Evolutionary conservation across 2,113 vertebrate species (phyloP).

Genomic region (Trematocara variabile): DNA sequence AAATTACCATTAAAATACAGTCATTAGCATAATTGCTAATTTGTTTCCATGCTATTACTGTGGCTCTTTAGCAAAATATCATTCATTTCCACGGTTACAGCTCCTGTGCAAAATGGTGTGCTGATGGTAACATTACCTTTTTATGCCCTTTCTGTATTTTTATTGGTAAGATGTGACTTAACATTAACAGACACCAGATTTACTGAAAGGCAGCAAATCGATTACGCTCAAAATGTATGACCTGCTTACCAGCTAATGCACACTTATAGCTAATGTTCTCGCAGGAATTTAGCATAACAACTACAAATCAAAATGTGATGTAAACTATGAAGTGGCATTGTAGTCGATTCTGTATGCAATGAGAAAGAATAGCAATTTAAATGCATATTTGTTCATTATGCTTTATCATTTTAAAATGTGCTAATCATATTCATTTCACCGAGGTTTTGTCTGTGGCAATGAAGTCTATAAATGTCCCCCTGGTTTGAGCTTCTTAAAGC

Average conservation of each 20-base stretch:
- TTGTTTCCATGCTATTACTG: not conserved
- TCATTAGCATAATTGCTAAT: not conserved
- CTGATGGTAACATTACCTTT: not conserved
- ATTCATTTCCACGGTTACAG: not conserved
- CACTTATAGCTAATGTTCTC: not conserved
- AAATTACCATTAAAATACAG: not conserved
- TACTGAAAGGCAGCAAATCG: not conserved
- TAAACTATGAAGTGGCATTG: not conserved
- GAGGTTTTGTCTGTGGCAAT: not conserved
- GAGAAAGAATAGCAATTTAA: not conserved
- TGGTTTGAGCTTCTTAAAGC: constrained; percentile 1
- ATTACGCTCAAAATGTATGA: not conserved
- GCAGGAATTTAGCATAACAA: not conserved
- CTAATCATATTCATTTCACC: not conserved
- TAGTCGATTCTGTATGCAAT: not conserved
- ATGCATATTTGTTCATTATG: not conserved
- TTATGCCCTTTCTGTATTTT: not conserved
- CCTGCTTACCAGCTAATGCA: not conserved
- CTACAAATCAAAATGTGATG: not conserved
- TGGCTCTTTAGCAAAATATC: not conserved
- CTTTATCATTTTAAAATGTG: not conserved
- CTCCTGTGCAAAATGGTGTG: not conserved
- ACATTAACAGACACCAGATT: not conserved
- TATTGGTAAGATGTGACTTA: not conserved
- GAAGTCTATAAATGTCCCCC: not conserved